phyloP scores from a whole-genome alignment of 2,113 vertebrate species.

The Peromyscus maniculatus region DNA sequence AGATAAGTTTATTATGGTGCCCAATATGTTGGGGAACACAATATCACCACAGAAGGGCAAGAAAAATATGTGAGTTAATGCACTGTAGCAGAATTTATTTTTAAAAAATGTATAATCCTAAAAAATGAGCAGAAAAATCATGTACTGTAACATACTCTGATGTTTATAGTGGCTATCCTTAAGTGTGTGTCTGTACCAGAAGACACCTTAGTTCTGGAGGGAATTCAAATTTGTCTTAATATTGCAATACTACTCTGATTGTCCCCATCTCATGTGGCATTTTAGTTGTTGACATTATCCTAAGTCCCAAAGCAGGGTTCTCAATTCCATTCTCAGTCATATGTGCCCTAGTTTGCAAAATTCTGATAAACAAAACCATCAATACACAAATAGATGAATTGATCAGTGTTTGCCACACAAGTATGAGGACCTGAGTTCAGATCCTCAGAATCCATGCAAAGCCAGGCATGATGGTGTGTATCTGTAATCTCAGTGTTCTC shows the following conservation, averaged over 20 bases:
- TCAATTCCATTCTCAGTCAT: conserved; percentile 16
- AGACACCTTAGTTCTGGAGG: background rate
- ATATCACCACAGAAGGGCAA: too few relatives aligned
- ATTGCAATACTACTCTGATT: too few relatives aligned
- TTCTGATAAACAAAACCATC: conserved; percentile 28
- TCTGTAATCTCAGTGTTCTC: background rate
- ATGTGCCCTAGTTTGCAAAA: conserved; percentile 50
- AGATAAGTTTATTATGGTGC: too few relatives aligned
- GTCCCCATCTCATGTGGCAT: background rate
- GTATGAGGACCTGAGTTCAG: background rate
- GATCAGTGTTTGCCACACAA: background rate
- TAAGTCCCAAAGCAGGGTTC: background rate
- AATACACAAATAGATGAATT: conserved; percentile 3
- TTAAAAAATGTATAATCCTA: background rate
- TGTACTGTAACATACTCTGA: background rate
- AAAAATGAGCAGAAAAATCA: background rate
- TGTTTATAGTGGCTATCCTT: background rate
- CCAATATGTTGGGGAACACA: too few relatives aligned
- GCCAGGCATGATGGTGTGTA: background rate
- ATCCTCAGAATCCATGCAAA: background rate
- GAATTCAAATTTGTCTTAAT: background rate
- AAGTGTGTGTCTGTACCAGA: background rate
- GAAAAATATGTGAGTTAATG: background rate
- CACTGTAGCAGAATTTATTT: background rate
- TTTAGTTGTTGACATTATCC: conserved; percentile 18